phyloP scores from a whole-genome alignment of 2,797 vertebrate species.

The Toxotes lorentzi region DNA sequence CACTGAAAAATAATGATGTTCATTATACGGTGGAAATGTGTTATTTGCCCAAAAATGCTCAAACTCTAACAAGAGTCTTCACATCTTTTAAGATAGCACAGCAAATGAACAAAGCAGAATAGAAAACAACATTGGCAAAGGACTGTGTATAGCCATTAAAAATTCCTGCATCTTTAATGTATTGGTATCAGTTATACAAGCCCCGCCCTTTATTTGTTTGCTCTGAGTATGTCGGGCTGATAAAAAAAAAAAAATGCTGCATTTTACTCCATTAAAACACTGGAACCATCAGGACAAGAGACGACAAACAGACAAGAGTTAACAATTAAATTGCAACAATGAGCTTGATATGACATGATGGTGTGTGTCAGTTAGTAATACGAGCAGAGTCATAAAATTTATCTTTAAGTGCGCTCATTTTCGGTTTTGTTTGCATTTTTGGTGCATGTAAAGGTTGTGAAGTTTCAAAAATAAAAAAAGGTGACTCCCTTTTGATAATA shows the following conservation, averaged over 20 bases:
- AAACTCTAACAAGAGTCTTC: not conserved
- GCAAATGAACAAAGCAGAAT: not conserved
- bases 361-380: not conserved
- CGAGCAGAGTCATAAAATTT: not conserved
- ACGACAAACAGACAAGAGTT: not conserved
- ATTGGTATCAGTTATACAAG: not conserved
- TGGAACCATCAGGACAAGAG: not conserved
- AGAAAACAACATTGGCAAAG: not conserved
- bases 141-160: not conserved
- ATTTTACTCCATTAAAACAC: not conserved
- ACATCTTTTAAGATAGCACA: not conserved
- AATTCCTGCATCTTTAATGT: not conserved
- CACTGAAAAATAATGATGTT: not conserved
- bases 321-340: not conserved
- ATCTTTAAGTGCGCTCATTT: not conserved
- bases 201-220: not conserved
- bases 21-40: not conserved
- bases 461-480: not conserved
- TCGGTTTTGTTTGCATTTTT: not conserved
- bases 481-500: not conserved
- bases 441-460: not conserved
- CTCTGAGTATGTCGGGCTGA: not conserved
- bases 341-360: not conserved
- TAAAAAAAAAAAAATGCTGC: not conserved
- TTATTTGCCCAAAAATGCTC: not conserved